Base-by-base conservation (phyloP, 2,888 invertebrate genomes). In the Eupithecia abbreviata region DNA sequence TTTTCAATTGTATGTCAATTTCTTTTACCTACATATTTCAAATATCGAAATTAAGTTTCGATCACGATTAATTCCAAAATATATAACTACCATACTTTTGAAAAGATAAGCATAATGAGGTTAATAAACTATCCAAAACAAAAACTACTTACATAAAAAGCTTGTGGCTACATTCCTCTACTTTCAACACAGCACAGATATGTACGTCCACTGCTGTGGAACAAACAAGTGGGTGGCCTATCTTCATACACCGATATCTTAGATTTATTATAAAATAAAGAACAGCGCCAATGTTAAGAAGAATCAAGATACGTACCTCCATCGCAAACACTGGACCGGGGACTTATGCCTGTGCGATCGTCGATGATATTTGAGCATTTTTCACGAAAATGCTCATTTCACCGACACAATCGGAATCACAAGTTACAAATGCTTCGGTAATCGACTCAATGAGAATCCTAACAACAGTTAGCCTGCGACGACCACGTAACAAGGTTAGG, bases 311-410 rank as follows among this genome's bases (percentile, higher is more conserved):
- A 75, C 90, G 78, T 89, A 95, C 95, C 95, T 95, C 95, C 95
- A 95, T 93, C 91, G 88, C 84, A 95, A 90, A 84, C 95, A 95
- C 85, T 92, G 93, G 81, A 95, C 95, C 18, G 95, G 94, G 67
- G 94, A 94, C 84, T 95, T 95, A 88, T 95, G 92, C 83, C 94
- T 93, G 87, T 94, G 95, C 72, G 94, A 94, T 80, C 95, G 93
- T 83, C 95, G 94, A 90, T 95, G 95, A 94, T 94, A 94, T 90
- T 93, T 95, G 91, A 95, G 95, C 95, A 95, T 95, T 94, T 94
- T 94, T 90, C 85, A 87, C 82, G 86, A 94, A 94, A 94, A 94
- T 92, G 93, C 87, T 91, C 94, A 94, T 94, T 93, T 94, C 94
- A 92, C 89, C 92, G 88, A 82, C 82, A 77, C 82, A 80, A 79